Evolutionary conservation across 1,140 invertebrate species (phyloP), one percentile per base, ranked within the genome.

Genomic region (Eriocheir sinensis): DNA sequence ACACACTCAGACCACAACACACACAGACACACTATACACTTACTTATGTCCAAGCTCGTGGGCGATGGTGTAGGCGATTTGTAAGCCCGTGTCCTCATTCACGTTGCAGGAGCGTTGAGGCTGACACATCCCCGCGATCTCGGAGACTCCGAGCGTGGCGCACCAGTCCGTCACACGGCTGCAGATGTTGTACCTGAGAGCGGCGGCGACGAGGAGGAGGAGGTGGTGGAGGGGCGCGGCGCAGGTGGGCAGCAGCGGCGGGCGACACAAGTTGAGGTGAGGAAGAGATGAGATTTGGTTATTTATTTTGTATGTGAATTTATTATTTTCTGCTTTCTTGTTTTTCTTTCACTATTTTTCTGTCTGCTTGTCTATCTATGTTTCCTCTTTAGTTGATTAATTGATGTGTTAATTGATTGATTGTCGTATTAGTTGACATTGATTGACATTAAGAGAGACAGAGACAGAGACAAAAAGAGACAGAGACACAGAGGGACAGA

Each of bases 51-150:
- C 98, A 96, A 99, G 97, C 97, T 99, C 96, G 79, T 96, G 96
- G 0, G 96, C 95, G 80, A 96, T 95, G n/a, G 98, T 99, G 96
- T 98, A 98, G 8, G 98, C 98, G 92, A 99, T 97, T 96, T 98
- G 98, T 91, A 99, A 98, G 60, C 98, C 98, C 96, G 98, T 99
- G 97, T 99, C 98, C 96, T 99, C 98, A 96, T 99, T 99, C 96
- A 99, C 98, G 96, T 98, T 99, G 97, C 98, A 99, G 96, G 98
- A 98, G 79, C 98, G 97, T 96, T 98, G 98, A 6, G 98, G 98
- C 96, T 98, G 98, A 97, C 98, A 99, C 98, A 99, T 99, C 34
- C 98, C 98, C 3, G 98, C 98, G 88, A 99, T 98, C 97, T 99
- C 98, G 40, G 98, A 98, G 95, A 99, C 97, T 34, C 98, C 98